Evolutionary conservation across 2,888 invertebrate species (phyloP), one percentile per base, ranked within the genome.

Genomic region (Eristalinus aeneus): DNA sequence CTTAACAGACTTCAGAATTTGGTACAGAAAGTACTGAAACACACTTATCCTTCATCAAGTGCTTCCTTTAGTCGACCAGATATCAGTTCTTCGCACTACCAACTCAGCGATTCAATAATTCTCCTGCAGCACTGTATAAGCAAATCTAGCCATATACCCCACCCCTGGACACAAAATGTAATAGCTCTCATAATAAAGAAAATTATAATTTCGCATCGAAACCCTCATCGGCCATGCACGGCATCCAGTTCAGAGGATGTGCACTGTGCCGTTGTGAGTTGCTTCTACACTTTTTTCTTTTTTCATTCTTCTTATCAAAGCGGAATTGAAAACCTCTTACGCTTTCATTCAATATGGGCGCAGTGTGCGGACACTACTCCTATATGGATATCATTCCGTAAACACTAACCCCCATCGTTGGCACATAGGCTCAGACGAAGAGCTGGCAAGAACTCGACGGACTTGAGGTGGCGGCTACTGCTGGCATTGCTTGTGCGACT

Each of bases 291-390:
- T 46, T 46, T 46, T 46, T 46, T 46, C 5, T 69, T 73, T 34
- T 71, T 82, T 86, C 82, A n/a, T n/a, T n/a, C n/a, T n/a, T n/a
- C 81, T 74, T 34, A 74, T 83, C 69, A 65, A 81, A 81, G 82
- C 72, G 65, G 82, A 81, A 81, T 73, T 73, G 85, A 77, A 64
- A 81, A 81, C 73, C 77, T 74, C 86, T 77, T 77, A 10, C 54
- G 73, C 20, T 36, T 74, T 78, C 74, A 81, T 85, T 46, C 69
- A 77, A 86, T 69, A 77, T 69, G 72, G 76, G 36, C 68, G 77
- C 77, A 73, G 71, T 82, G 74, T 77, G 36, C 69, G 73, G 54
- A 22, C 56, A 54, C 16, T 46, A 16, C 67, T 69, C 68, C 20
- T 71, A 82, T 77, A 73, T 76, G 68, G 67, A 34, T 68, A 63